Evolutionary conservation across 1,140 invertebrate species (phyloP).

Genomic region (Pseudomyrmex dendroicus): DNA sequence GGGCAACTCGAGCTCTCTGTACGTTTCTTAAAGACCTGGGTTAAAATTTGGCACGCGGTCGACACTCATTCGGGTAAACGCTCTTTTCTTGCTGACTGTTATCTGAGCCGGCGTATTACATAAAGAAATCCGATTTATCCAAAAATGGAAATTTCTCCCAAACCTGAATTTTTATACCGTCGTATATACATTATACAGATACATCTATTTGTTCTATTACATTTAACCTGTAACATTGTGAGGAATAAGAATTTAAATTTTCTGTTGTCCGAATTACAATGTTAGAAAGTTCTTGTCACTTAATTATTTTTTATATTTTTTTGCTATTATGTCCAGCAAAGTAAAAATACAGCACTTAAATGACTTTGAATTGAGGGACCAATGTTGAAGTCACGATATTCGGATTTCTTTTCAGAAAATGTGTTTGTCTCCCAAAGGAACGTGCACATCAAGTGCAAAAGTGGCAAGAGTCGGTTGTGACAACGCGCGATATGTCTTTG

Average conservation of each 20-base stretch:
- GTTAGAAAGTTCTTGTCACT: no score
- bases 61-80: slow-evolving; percentile 20
- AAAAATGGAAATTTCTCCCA: slow-evolving; percentile 23
- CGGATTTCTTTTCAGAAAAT: slow-evolving; percentile 14
- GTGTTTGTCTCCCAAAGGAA: slow-evolving; percentile 29
- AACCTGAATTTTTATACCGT: slow-evolving; percentile 7
- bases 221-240: neutral
- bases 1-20: neutral
- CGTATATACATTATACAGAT: neutral
- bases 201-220: neutral
- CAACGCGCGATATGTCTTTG: slow-evolving; percentile 36
- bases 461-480: slow-evolving; percentile 26
- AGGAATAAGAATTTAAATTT: no score
- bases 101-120: slow-evolving; percentile 19
- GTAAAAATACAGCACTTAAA: no score
- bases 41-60: slow-evolving; percentile 51
- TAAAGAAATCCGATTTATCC: slow-evolving; percentile 11
- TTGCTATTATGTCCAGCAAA: no score
- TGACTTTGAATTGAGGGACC: neutral
- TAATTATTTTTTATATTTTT: no score
- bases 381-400: neutral
- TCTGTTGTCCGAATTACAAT: neutral
- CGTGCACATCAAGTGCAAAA: slow-evolving; percentile 27
- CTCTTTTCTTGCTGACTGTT: slow-evolving; percentile 7
- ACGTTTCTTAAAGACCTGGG: slow-evolving; percentile 36